phyloP scores from a whole-genome alignment of 1,140 invertebrate species.

The Halesus radiatus region DNA sequence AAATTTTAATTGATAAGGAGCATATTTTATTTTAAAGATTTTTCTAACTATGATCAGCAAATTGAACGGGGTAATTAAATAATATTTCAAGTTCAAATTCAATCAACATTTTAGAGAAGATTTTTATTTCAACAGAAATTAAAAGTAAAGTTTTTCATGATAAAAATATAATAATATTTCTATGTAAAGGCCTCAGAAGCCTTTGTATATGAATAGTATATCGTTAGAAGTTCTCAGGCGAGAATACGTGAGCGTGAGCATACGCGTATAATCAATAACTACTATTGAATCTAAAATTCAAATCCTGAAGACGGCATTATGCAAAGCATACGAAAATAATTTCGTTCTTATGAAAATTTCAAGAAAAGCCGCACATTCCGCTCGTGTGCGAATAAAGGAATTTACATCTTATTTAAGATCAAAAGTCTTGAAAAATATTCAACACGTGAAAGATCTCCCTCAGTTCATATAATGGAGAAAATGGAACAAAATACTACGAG shows the following conservation, averaged over 20 bases:
- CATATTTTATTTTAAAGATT: too few relatives aligned
- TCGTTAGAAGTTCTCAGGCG: background rate
- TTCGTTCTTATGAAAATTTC: slow-evolving; percentile 20
- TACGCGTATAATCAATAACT: background rate
- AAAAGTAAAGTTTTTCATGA: too few relatives aligned
- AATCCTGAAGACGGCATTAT: slow-evolving; percentile 18
- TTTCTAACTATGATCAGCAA: too few relatives aligned
- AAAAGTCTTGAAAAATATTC: slow-evolving; percentile 30
- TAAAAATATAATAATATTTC: too few relatives aligned
- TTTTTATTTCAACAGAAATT: too few relatives aligned
- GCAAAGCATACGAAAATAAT: slow-evolving; percentile 17
- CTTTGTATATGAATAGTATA: too few relatives aligned
- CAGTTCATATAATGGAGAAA: background rate
- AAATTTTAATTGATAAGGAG: too few relatives aligned
- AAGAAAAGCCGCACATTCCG: background rate
- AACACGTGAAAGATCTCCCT: slow-evolving; percentile 23
- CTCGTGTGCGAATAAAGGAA: slow-evolving; percentile 29
- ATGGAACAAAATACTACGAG: background rate
- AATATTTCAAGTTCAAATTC: too few relatives aligned
- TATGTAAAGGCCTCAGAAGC: too few relatives aligned
- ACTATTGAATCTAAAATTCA: slow-evolving; percentile 10
- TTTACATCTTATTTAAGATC: slow-evolving; percentile 34
- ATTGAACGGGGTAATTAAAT: too few relatives aligned
- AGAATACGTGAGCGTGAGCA: background rate
- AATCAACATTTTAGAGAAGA: too few relatives aligned